Percentiles rank a stretch among this genome's conserved stretches.
Conservation (phyloP, 2,888 invertebrate genomes). For the Omphaloscelis lunosa region DNA sequence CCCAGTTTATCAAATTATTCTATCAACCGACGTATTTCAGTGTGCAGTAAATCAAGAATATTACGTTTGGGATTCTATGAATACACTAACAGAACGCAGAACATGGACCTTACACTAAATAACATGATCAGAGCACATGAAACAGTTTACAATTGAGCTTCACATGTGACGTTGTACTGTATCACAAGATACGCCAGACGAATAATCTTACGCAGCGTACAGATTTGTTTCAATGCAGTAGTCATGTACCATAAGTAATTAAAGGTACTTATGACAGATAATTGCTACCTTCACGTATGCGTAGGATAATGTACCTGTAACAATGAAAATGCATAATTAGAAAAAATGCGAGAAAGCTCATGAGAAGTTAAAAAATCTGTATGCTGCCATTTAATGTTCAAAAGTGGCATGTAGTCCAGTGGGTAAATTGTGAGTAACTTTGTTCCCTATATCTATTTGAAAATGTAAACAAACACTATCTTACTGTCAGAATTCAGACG, state of each 20-base stretch:
- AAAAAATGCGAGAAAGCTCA: not conserved
- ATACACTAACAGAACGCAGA: constrained; percentile 6
- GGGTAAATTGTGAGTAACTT: not conserved
- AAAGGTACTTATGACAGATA: not conserved
- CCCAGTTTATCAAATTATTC: too few relatives aligned
- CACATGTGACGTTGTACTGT: not conserved
- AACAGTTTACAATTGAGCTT: not conserved
- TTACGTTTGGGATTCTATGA: constrained; percentile 2
- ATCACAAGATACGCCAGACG: not conserved
- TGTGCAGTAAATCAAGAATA: constrained; percentile 13
- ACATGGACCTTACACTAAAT: not conserved
- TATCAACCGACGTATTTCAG: constrained; percentile 10
- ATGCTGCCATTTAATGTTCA: not conserved
- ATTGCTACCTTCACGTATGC: not conserved
- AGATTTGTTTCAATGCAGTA: not conserved
- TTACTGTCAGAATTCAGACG: not conserved
- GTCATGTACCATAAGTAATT: not conserved
- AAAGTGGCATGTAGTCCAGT: too few relatives aligned
- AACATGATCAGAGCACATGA: not conserved
- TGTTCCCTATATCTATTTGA: not conserved
- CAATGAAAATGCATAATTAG: not conserved
- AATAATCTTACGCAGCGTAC: not conserved
- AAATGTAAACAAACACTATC: not conserved
- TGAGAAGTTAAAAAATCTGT: too few relatives aligned
- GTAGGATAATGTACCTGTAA: constrained; percentile 16